Evolutionary conservation across 2,797 vertebrate genomes (phyloP).

Genomic region (Cynopterus sphinx): DNA sequence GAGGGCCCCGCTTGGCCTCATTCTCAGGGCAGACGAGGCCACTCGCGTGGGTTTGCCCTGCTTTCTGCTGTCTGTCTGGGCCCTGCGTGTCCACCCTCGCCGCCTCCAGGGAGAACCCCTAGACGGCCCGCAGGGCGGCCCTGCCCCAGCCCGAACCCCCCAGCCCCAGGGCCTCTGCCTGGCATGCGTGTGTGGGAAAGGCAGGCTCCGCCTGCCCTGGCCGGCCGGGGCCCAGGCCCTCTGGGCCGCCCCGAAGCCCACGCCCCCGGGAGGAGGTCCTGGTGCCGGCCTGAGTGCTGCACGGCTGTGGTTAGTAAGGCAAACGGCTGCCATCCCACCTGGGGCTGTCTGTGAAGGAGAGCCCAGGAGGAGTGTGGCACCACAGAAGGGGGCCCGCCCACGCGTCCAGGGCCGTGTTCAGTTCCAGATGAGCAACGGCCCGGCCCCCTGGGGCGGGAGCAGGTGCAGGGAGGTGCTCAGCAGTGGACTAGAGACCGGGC

Average conservation of each 20-base stretch:
- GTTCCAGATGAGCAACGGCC: background rate
- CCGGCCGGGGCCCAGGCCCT: background rate
- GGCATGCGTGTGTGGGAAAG: fast-evolving
- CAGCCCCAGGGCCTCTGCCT: fast-evolving
- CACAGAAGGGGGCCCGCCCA: background rate
- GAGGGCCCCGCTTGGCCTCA: background rate
- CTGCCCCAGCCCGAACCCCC: background rate
- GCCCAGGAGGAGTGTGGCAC: background rate
- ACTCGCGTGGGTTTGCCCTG: too few species aligned
- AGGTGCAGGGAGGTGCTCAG: background rate
- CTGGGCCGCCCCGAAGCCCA: background rate
- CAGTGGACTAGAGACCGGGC: background rate
- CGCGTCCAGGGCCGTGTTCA: background rate
- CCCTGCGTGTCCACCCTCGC: background rate
- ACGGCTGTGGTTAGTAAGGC: background rate
- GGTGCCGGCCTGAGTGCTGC: background rate
- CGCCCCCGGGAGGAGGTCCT: fast-evolving
- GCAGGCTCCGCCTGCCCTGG: too few species aligned
- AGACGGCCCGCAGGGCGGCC: background rate
- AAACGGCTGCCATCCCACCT: background rate
- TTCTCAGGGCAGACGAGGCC: background rate
- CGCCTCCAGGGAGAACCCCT: background rate
- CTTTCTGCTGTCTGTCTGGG: background rate
- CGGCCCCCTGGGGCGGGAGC: background rate
- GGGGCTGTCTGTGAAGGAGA: background rate